A percentile compares a stretch with the other conserved stretches of the same genome.
phyloP scores from a whole-genome alignment of 1,140 invertebrate species.

The Odontomachus brunneus region DNA sequence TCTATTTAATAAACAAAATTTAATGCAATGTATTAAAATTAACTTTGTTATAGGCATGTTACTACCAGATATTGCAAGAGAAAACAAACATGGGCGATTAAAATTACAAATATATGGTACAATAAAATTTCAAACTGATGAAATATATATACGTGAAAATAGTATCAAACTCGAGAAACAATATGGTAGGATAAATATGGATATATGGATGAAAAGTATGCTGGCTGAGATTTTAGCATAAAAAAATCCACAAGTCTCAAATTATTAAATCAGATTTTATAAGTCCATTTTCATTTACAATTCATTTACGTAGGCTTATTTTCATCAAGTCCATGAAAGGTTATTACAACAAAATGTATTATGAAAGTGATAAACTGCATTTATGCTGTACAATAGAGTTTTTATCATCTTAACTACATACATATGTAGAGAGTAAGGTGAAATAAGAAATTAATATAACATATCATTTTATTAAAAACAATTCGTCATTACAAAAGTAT shows the following conservation, averaged over 20 bases:
- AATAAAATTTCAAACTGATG: conserved; percentile 20
- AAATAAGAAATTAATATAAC: conserved; percentile 10
- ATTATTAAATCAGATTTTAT: background rate
- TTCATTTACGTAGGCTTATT: background rate
- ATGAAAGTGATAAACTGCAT: conserved; percentile 53
- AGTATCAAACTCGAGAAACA: background rate
- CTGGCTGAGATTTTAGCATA: background rate
- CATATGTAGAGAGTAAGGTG: background rate
- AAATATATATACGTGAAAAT: background rate
- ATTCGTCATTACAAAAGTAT: conserved; percentile 2
- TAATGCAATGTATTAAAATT: no score
- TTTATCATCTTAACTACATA: conserved; percentile 19
- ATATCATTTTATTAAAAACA: conserved; percentile 33
- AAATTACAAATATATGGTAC: conserved; percentile 46
- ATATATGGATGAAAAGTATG: background rate
- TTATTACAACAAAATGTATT: conserved; percentile 15
- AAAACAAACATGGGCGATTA: conserved; percentile 87
- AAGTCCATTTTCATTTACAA: background rate
- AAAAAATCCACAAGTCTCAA: background rate
- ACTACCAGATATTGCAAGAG: conserved; percentile 90
- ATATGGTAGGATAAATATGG: conserved; percentile 27
- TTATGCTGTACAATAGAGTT: conserved; percentile 4
- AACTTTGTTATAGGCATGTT: conserved; percentile 87
- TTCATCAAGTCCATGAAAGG: background rate
- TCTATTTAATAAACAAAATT: background rate